Base-by-base conservation (phyloP, 2,888 invertebrate species). In the Melinaea menophilus region DNA sequence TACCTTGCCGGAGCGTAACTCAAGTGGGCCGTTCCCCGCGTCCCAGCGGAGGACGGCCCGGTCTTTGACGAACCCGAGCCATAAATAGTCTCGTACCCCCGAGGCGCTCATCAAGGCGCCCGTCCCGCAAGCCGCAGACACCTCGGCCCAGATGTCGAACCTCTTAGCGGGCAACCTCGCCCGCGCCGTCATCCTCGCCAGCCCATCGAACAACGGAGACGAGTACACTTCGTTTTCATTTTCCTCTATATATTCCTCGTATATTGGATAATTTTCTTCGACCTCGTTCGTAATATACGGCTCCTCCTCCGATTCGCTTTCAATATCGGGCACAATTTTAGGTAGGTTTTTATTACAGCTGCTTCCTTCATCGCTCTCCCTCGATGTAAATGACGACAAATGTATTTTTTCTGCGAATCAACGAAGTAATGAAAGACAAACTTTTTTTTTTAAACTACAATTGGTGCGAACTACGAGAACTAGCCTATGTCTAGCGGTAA, bases 71-170 rank as follows among this genome's bases (percentile, higher is more conserved):
- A 90, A 82, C 51, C 90, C 90, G 58, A 90, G 79, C 90, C 89
- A 90, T 68, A 90, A 79, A 77, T 90, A 86, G 79, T 90, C 90
- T 75, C 85, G 84, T 37, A 75, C 77, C 51, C 90, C 90, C 37
- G 84, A 80, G 65, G 87, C 85, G 71, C 85, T 88, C 58, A 90
- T 68, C 66, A 90, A 74, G 48, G 88, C 80, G 9, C 90, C 90
- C 64, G 79, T 78, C 3, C 82, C 84, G 67, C 90, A 90, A 51
- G 87, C 86, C 7, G 86, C 78, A 4, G 89, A 85, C 35, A 90
- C 86, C 71, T 90, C 90, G 11, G 88, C 89, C 88, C 86, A 88
- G 71, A 90, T 85, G 72, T 90, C 90, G 68, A 90, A 90, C 58
- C 82, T 80, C 71, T 88, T 87, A 58, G 87, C 85, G 2, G 90